Base-by-base conservation (phyloP, 2,888 invertebrate genomes). In the Andrena praecox region DNA sequence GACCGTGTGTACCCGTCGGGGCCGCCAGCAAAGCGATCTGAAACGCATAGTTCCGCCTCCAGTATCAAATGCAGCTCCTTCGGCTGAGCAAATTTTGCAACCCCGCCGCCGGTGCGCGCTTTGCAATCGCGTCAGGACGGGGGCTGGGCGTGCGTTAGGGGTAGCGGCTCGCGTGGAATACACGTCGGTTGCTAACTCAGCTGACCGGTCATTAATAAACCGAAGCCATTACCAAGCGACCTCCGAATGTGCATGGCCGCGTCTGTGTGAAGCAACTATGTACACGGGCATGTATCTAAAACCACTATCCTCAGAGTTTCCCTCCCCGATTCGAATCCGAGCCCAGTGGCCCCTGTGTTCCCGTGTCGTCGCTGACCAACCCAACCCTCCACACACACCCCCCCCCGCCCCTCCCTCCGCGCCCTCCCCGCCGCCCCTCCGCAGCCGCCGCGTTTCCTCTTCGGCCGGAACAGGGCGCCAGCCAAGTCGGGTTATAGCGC, bases 191-290 rank as follows among this genome's bases (percentile, higher is more conserved):
- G 90, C 90, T 88, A 90, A 89, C 89, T 91, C 91, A 90, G 91
- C 92, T 93, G 93, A 93, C 93, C 92, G 91, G 93, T 93, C 93
- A 93, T 93, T 93, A 93, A 93, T 93, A 93, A 93, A 93, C 91
- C 91, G 91, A 88, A 92, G 91, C 93, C 93, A 93, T 93, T 93
- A 93, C 92, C 90, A 89, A 88, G 90, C 91, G 88, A 82, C 89
- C 89, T 87, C 88, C 89, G 87, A 90, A 90, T 89, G 89, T 89
- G 87, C 84, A 83, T 72, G 88, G 78, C 75, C 76, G 79, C 60
- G 67, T 72, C 79, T 78, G 76, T 84, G 77, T 81, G 81, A 72
- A 69, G 63, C 73, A 74, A 82, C 82, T 78, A 76, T 86, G 87
- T 81, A 84, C 77, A 81, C 54, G 73, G 67, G 78, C 74, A 83